Evolutionary conservation across 1,140 invertebrate genomes (phyloP).

Genomic region (Acyrthosiphon pisum): DNA sequence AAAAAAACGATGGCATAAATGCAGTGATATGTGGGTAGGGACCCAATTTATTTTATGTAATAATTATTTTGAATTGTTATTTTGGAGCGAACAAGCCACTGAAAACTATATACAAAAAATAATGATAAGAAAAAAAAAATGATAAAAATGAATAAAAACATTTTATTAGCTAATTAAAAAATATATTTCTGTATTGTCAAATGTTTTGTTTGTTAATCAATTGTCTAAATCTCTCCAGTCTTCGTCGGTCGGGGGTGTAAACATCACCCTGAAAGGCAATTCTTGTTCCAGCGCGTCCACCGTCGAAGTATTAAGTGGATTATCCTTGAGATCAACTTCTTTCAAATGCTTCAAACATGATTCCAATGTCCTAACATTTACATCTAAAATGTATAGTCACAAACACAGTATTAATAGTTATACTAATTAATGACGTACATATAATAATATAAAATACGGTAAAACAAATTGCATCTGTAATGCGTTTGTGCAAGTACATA

Average conservation of each 20-base stretch:
- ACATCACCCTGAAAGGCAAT: slow-evolving; percentile 15
- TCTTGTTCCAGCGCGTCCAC: slow-evolving; percentile 13
- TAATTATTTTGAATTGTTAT: slow-evolving; percentile 55
- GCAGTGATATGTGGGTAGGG: slow-evolving; percentile 56
- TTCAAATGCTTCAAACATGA: slow-evolving; percentile 28
- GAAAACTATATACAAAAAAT: slow-evolving; percentile 35
- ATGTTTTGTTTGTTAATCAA: slow-evolving; percentile 31
- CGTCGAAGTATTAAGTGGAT: slow-evolving; percentile 5
- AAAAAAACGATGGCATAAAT: slow-evolving; percentile 47
- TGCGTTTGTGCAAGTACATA: neutral
- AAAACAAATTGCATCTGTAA: neutral
- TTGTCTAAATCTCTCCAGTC: slow-evolving; percentile 54
- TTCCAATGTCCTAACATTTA: slow-evolving; percentile 25
- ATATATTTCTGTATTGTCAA: slow-evolving; percentile 56
- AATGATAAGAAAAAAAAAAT: slow-evolving; percentile 43
- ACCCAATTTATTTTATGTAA: slow-evolving; percentile 57
- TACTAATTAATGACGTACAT: neutral
- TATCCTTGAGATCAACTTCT: slow-evolving; percentile 40
- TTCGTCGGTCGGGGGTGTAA: slow-evolving; percentile 32
- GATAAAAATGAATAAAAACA: slow-evolving; percentile 49
- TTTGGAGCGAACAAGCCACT: slow-evolving; percentile 28
- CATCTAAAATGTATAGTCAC: slow-evolving; percentile 38
- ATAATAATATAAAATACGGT: neutral
- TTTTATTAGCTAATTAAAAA: slow-evolving; percentile 57
- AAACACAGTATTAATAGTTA: neutral